Base-by-base conservation (phyloP, 1,140 invertebrate genomes). In the Nebria ingens region DNA sequence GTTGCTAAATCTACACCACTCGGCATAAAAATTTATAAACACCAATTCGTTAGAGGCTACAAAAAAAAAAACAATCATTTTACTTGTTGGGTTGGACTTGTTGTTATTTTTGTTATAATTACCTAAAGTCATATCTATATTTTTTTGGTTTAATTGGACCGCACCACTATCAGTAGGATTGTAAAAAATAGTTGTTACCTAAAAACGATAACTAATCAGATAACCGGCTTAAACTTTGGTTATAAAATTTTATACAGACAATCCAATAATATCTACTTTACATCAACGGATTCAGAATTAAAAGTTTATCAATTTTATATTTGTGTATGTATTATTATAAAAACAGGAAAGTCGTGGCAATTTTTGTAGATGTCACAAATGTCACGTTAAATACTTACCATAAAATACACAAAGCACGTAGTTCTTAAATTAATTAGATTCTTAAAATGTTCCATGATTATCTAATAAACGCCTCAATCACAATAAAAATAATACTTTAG, bases 1-100 rank as follows among this genome's bases (percentile, higher is more conserved):
- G 76, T 96, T 97, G 78, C 95, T 98, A 73, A 91, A 91, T 64
- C 84, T 81, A 76, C 90, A 97, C 93, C 94, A 98, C 69, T 98
- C 94, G 11, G 95, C 96, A 78, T 98, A 98, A 75, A 98, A 98
- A 75, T 98, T 98, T 59, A 98, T 88, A 73, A 98, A 91, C 53
- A 98, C 94, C 71, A 98, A 75, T 78, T 98, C 93, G 81, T 93
- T 92, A 52, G 84, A 84, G 57, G 87, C 94, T 97, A 78, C 59
- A 86, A 88, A 65, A 61, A 57, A 60, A 59, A 58, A 55, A 25
- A 53, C 51, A 50, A 56, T 52, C 40, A 15, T 54, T 56, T 53
- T 45, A 45, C 3, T 21, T 53, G n/a, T n/a, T n/a, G n/a, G 42
- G 52, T 58, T 21, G 25, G 21, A 55, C 38, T 11, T 9, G 20